These are phyloP conservation scores for Orientallactaga sibirica DNA, from an alignment of 2,797 vertebrate genomes.

Conservation along the genomic window DNA sequence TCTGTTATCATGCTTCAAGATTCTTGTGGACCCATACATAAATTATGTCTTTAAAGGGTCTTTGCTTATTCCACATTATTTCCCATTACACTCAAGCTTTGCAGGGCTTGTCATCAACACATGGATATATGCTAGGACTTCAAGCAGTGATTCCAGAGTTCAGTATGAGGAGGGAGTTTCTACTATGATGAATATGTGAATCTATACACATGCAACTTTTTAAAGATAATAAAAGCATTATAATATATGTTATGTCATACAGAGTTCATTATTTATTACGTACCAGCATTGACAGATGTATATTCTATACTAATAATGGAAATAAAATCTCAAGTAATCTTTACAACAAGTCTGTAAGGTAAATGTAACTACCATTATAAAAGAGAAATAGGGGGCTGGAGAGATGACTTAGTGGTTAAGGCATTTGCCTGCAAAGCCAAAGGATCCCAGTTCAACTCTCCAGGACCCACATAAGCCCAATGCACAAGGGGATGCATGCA, in stretches of 20 bases:
- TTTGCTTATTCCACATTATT: not conserved
- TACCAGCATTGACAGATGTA: not conserved
- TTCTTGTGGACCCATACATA: not conserved
- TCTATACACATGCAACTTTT: not conserved
- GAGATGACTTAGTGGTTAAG: no score
- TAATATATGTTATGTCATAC: not conserved
- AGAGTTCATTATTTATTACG: not conserved
- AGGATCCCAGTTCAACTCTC: no score
- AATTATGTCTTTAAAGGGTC: not conserved
- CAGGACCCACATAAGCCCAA: no score
- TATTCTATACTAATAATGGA: not conserved
- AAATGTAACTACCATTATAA: not conserved
- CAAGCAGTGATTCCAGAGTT: not conserved
- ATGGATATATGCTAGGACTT: not conserved
- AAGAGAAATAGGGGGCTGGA: not conserved
- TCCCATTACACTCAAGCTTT: not conserved
- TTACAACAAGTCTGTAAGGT: not conserved
- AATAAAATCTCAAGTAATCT: not conserved
- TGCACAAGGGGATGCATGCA: no score
- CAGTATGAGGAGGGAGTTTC: not conserved
- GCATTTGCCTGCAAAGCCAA: no score
- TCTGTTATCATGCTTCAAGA: not conserved
- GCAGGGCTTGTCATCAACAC: not conserved
- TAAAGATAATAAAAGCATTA: not conserved
- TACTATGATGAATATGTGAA: not conserved